These are phyloP conservation scores for Euura saliciscinereae DNA, from an alignment of 1,140 invertebrate species.

Conservation along the genomic window DNA sequence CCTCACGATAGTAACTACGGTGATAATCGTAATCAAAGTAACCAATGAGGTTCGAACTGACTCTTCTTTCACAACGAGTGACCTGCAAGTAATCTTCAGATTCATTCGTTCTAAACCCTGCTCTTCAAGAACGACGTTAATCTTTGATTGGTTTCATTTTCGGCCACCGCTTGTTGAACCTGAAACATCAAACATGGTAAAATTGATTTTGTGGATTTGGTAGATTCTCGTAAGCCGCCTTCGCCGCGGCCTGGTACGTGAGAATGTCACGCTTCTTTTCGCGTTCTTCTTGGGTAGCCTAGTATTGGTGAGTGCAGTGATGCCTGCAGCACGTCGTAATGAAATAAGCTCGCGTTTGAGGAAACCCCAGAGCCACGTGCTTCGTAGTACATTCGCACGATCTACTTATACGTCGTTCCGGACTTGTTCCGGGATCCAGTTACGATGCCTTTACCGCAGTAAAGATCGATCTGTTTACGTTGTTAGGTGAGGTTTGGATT, in stretches of 20 bases:
- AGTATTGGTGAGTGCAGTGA: not conserved
- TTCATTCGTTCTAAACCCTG: not conserved
- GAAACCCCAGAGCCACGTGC: not conserved
- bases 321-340: not conserved
- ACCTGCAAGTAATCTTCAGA: too few species aligned
- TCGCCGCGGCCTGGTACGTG: not conserved
- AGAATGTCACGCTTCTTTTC: not conserved
- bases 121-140: not conserved
- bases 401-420: not conserved
- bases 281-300: not conserved
- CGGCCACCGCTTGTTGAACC: slow-evolving; percentile 2
- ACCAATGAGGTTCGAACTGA: too few species aligned
- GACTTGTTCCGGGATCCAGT: slow-evolving; percentile 12
- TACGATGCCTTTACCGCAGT: slow-evolving; percentile 2
- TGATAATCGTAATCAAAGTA: not conserved
- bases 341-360: not conserved
- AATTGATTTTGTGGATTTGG: not conserved
- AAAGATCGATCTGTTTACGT: slow-evolving; percentile 12
- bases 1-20: not conserved
- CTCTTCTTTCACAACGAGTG: too few species aligned
- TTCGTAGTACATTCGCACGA: too few species aligned
- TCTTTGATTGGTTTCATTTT: slow-evolving; percentile 9
- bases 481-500: not conserved
- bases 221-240: not conserved
- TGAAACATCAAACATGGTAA: not conserved